Conservation (phyloP, 2,888 invertebrate genomes). For the Nymphalis c-album region DNA sequence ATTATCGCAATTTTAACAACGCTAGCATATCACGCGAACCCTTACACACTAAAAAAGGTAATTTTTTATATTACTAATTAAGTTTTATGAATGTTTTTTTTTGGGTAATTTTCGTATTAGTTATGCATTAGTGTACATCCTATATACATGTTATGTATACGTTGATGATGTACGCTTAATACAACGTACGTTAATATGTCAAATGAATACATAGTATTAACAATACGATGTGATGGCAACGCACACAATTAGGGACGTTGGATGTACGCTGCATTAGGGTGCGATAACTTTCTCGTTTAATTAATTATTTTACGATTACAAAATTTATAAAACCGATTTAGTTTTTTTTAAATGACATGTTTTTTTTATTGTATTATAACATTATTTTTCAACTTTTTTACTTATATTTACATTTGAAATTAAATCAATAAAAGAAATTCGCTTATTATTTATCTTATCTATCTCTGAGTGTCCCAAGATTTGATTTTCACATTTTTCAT, state of each 20-base stretch:
- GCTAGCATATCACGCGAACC: neutral
- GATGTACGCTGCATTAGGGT: constrained; percentile 39
- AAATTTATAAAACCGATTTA: no score
- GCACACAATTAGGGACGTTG: constrained; percentile 58
- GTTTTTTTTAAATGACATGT: no score
- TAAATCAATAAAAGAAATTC: no score
- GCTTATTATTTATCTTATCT: no score
- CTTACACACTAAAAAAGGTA: no score
- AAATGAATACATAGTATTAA: constrained; percentile 71
- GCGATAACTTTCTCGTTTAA: constrained; percentile 31
- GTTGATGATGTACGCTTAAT: constrained; percentile 43
- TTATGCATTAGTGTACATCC: constrained; percentile 1
- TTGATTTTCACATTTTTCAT: neutral
- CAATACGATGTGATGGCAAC: constrained; percentile 56
- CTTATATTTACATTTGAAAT: no score
- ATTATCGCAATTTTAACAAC: neutral
- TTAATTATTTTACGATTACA: no score
- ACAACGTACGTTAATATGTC: constrained; percentile 66
- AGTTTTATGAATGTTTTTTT: neutral
- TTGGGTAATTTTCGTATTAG: neutral
- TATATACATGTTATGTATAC: constrained; percentile 22
- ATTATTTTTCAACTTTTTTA: no score
- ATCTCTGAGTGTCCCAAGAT: no score
- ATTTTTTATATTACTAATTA: no score
- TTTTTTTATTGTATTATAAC: no score